phyloP scores from a whole-genome alignment of 1,140 invertebrate genomes.

The Drosophila grimshawi region DNA sequence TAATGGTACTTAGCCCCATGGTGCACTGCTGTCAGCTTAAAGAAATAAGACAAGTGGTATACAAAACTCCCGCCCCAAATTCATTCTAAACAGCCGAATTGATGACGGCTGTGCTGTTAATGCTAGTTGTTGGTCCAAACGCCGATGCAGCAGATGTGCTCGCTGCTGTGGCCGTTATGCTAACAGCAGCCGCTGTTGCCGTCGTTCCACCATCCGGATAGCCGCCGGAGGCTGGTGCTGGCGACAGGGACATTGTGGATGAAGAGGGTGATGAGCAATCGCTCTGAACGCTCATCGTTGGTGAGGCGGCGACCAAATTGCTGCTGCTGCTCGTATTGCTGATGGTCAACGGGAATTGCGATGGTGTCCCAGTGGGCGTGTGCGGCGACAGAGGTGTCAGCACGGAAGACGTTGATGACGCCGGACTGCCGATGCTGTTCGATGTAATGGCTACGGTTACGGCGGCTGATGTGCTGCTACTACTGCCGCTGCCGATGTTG shows the following conservation, averaged over 20 bases:
- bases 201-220: constrained; percentile 68
- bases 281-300: constrained; percentile 79
- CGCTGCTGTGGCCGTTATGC: constrained; percentile 70
- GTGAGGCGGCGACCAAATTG: constrained; percentile 74
- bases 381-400: constrained; percentile 75
- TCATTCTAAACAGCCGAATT: constrained; percentile 76
- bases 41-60: constrained; percentile 52
- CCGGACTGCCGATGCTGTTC: constrained; percentile 52
- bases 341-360: constrained; percentile 70
- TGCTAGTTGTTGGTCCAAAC: constrained; percentile 67
- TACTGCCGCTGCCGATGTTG: constrained; percentile 27
- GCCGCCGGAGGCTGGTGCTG: constrained; percentile 69
- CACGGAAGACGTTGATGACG: constrained; percentile 48
- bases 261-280: constrained; percentile 81
- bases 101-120: constrained; percentile 69
- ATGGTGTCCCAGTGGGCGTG: constrained; percentile 73
- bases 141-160: constrained; percentile 65
- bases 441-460: constrained; percentile 42
- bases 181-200: constrained; percentile 69
- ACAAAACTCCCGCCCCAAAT: constrained; percentile 12
- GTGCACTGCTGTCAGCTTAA: constrained; percentile 51
- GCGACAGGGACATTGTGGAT: constrained; percentile 77
- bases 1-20: constrained; percentile 50
- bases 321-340: constrained; percentile 73
- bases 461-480: constrained; percentile 21